Percentiles rank a stretch among this genome's conserved stretches.
These are phyloP conservation scores for Zaprionus kolodkinae DNA, from an alignment of 1,140 invertebrate species.

Conservation along the genomic window DNA sequence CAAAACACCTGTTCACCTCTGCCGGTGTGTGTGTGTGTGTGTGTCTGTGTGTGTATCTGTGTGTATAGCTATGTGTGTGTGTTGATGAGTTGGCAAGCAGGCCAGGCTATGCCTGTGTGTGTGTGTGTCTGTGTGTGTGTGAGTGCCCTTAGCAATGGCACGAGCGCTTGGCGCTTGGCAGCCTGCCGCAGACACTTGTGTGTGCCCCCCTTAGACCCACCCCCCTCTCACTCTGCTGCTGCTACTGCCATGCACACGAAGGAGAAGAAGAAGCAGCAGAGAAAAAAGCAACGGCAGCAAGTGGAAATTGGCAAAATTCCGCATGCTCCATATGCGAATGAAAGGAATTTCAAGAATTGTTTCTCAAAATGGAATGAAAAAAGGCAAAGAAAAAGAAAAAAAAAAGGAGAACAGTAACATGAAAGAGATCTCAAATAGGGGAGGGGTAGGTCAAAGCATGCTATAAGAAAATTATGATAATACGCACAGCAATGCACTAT, in stretches of 20 bases:
- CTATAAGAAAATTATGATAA: too few species aligned
- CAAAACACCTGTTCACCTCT: constrained; percentile 74
- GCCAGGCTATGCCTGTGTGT: constrained; percentile 6
- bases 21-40: neutral
- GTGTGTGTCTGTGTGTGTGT: constrained; percentile 14
- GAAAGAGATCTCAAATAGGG: neutral
- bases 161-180: constrained; percentile 21
- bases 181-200: constrained; percentile 2
- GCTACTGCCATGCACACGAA: neutral
- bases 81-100: constrained; percentile 45
- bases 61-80: constrained; percentile 27
- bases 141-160: constrained; percentile 14
- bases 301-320: constrained; percentile 45
- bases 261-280: neutral
- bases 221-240: neutral
- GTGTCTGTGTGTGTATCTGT: constrained; percentile 11
- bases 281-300: constrained; percentile 11
- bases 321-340: constrained; percentile 48
- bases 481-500: too few species aligned
- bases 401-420: neutral
- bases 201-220: neutral
- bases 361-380: constrained; percentile 16
- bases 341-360: constrained; percentile 40
- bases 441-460: too few species aligned
- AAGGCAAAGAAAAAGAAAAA: too few species aligned